These are phyloP conservation scores for Pollenia angustigena DNA, from an alignment of 2,888 invertebrate genomes.

Conservation along the genomic window DNA sequence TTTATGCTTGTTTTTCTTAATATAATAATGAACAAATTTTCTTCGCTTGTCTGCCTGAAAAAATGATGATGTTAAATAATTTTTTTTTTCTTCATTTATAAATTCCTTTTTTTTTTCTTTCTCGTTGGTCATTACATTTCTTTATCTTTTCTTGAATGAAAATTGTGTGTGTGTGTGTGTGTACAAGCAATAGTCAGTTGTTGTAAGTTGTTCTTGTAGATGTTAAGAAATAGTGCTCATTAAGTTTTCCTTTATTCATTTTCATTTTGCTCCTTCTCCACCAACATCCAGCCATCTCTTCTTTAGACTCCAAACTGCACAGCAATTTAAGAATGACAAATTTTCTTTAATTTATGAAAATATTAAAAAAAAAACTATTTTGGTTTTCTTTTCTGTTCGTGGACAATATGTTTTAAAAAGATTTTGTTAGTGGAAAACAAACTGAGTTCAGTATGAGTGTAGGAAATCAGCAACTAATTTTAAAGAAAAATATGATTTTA, in stretches of 20 bases:
- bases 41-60: conserved; percentile 67
- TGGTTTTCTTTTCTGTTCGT: not conserved
- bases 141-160: conserved; percentile 14
- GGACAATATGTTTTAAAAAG: not conserved
- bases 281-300: not conserved
- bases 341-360: conserved; percentile 53
- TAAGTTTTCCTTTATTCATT: conserved; percentile 35
- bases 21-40: conserved; percentile 69
- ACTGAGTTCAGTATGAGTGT: not conserved
- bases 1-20: conserved; percentile 60
- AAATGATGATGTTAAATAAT: conserved; percentile 54
- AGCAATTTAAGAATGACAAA: conserved; percentile 67
- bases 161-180: not conserved
- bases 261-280: not conserved
- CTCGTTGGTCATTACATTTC: conserved; percentile 12
- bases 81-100: conserved; percentile 4
- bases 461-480: not conserved
- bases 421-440: not conserved
- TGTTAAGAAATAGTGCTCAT: conserved; percentile 56
- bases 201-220: not conserved
- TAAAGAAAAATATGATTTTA: conserved; percentile 2
- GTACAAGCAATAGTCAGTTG: not conserved
- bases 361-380: not conserved
- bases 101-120: conserved; percentile 1
- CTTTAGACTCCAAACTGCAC: conserved; percentile 18